phyloP scores from a whole-genome alignment of 2,797 vertebrate species.

The Poeciliopsis presidionis region DNA sequence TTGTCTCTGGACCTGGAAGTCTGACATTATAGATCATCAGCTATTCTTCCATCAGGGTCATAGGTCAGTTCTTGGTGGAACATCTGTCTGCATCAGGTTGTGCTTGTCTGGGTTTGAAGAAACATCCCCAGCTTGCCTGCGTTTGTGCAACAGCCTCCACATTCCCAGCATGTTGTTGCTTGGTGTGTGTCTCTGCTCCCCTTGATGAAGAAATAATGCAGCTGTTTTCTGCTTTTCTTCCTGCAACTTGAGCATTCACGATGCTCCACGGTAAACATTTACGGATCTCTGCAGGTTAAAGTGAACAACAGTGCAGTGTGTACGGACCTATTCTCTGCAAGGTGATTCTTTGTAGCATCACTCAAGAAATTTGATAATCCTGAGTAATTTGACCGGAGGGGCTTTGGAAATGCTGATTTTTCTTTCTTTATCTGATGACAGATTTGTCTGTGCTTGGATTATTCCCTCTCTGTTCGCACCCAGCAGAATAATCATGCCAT shows the following conservation, averaged over 20 bases:
- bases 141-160: slow-evolving; percentile 19
- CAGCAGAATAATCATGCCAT: neutral
- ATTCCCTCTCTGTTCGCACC: neutral
- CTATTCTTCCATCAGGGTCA: slow-evolving; percentile 33
- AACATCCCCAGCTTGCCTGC: slow-evolving; percentile 14
- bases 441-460: neutral
- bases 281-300: neutral
- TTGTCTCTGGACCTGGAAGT: slow-evolving; percentile 13
- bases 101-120: neutral
- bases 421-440: neutral
- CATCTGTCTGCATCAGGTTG: neutral
- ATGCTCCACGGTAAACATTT: neutral
- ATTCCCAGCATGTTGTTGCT: slow-evolving; percentile 15
- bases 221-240: neutral
- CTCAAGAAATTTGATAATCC: slow-evolving; percentile 4
- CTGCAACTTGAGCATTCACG: neutral
- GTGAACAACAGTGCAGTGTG: neutral
- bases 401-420: neutral
- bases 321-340: neutral
- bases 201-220: slow-evolving; percentile 3
- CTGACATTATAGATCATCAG: slow-evolving; percentile 48
- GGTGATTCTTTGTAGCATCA: neutral
- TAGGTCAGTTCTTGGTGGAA: slow-evolving; percentile 20
- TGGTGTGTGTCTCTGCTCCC: slow-evolving; percentile 9
- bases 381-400: neutral